A percentile compares a stretch with the other conserved stretches of the same genome.
Evolutionary conservation across 2,113 vertebrate species (phyloP).

Genomic region (Albula goreensis): DNA sequence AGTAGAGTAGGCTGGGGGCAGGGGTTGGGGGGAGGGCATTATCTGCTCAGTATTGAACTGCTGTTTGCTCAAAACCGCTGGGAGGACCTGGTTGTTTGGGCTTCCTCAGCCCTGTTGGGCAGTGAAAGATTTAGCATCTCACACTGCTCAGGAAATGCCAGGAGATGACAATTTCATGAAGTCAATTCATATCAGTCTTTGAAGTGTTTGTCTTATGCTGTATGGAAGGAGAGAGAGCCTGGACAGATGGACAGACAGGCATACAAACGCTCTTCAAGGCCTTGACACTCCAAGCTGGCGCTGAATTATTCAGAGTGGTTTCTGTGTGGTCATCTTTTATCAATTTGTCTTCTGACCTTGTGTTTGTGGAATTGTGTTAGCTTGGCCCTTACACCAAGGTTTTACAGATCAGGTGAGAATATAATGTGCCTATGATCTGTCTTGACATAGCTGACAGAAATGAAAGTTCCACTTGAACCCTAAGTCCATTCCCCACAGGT

Average conservation of each 20-base stretch:
- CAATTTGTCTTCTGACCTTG: neutral
- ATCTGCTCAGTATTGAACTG: conserved; percentile 25
- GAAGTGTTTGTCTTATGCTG: conserved; percentile 28
- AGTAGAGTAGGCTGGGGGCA: conserved; percentile 5
- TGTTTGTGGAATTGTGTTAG: neutral
- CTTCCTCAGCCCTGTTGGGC: neutral
- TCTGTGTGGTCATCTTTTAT: neutral
- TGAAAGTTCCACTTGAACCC: neutral
- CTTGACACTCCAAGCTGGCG: neutral
- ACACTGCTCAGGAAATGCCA: conserved; percentile 26
- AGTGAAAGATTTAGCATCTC: conserved; percentile 29
- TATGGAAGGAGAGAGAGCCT: neutral
- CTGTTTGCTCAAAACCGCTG: neutral
- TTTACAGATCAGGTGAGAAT: too few species aligned
- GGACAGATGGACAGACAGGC: neutral
- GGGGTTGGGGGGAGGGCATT: too few species aligned
- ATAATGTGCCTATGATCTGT: neutral
- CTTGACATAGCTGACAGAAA: neutral
- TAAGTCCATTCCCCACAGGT: too few species aligned
- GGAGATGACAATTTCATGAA: conserved; percentile 20
- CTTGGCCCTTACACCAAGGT: too few species aligned
- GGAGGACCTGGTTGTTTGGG: conserved; percentile 28
- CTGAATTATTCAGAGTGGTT: conserved; percentile 10
- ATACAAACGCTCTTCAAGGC: neutral
- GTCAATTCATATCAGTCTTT: conserved; percentile 16